Conservation (phyloP, 2,113 vertebrate species). For the Percina caprodes region DNA sequence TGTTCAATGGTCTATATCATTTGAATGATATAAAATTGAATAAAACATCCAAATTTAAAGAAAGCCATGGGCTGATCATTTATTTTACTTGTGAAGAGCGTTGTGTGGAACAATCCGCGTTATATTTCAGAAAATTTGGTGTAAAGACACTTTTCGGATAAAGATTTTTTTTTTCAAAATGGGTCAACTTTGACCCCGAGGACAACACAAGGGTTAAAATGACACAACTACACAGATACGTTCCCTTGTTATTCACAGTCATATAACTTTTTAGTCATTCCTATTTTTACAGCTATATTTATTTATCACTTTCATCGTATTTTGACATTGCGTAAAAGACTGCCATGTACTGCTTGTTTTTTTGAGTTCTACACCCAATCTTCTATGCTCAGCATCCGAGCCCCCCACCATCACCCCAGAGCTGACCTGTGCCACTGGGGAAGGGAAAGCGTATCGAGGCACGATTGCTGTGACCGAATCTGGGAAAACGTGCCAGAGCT, state of each 20-base stretch:
- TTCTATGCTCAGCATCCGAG: conserved; percentile 79
- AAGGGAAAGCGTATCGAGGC: conserved; percentile 88
- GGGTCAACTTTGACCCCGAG: too few species aligned
- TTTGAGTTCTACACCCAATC: neutral
- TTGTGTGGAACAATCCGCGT: too few species aligned
- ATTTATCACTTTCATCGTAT: neutral
- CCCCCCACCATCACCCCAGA: conserved; percentile 86
- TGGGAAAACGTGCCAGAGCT: conserved; percentile 90
- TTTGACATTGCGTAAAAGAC: neutral
- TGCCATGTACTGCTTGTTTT: neutral
- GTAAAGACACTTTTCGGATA: too few species aligned
- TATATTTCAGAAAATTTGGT: too few species aligned
- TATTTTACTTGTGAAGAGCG: too few species aligned
- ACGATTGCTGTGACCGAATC: conserved; percentile 84
- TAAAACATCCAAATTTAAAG: too few species aligned
- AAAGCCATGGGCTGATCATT: too few species aligned
- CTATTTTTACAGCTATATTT: neutral
- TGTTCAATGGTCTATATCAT: too few species aligned
- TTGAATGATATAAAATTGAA: too few species aligned
- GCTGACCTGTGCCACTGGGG: conserved; percentile 86
- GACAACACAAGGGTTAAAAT: too few species aligned
- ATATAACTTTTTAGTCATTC: neutral
- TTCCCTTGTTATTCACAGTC: neutral
- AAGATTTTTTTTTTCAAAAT: too few species aligned
- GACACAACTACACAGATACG: neutral